Conservation (phyloP, 2,888 invertebrate genomes). For the Ochropleura leucogaster region DNA sequence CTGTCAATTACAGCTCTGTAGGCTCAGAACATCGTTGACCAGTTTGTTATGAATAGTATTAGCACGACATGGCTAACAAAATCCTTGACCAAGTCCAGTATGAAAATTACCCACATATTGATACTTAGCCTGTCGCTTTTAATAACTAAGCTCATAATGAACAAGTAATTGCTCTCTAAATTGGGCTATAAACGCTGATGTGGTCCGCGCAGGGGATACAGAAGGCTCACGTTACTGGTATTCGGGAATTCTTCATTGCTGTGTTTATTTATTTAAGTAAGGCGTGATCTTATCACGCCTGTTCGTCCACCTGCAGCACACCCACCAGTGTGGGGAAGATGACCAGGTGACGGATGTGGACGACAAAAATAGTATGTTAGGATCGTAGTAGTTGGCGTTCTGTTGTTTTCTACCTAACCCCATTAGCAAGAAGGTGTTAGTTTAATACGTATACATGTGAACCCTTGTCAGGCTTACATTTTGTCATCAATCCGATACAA, state of each 20-base stretch:
- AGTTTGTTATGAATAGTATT: conserved; percentile 5
- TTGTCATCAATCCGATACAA: background rate
- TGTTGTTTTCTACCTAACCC: background rate
- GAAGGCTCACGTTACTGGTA: conserved; percentile 20
- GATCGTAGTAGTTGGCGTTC: background rate
- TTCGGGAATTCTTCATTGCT: background rate
- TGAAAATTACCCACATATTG: conserved; percentile 39
- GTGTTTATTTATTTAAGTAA: background rate
- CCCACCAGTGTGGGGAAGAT: background rate
- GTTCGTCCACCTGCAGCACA: background rate
- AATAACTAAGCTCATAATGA: conserved; percentile 62
- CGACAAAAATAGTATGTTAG: background rate
- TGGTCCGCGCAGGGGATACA: background rate
- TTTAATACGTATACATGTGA: background rate
- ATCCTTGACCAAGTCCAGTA: conserved; percentile 25
- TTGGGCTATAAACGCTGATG: conserved; percentile 62
- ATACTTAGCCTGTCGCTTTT: conserved; percentile 42
- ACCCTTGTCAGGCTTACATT: background rate
- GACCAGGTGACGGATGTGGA: background rate
- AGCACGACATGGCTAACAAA: conserved; percentile 2
- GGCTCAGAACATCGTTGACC: background rate
- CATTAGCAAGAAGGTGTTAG: background rate
- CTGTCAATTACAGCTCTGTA: background rate
- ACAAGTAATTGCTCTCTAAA: conserved; percentile 66
- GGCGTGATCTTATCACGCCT: background rate